Base-by-base conservation (phyloP, 2,797 vertebrate genomes). In the Echeneis naucrates region DNA sequence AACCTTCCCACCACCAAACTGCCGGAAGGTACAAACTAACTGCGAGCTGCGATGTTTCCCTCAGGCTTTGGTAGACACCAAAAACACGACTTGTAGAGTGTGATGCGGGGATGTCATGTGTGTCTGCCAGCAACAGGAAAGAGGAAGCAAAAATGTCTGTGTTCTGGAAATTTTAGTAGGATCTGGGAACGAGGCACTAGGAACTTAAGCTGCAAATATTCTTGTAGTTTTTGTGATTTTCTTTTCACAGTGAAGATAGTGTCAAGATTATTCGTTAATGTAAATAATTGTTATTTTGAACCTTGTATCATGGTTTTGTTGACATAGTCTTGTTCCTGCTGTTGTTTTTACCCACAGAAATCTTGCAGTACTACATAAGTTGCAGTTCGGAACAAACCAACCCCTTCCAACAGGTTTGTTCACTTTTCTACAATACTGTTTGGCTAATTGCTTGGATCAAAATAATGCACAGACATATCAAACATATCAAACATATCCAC, bases 391-490 rank as follows among this genome's bases (percentile, higher is more conserved):
- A 94, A 1, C 94, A 95, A 68, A 78, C 92, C 71, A 99, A 98
- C 91, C 98, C 98, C 61, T 99, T 98, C 90, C 98, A 99, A 88
- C 98, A 99, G 92, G 92, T 93, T 81, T 48, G 92, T 87, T 62
- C 4, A 24, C 19, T 27, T 51, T 17, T 16, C 8, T 42, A 4
- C 6, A 24, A 17, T 33, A 16, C 4, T 24, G n/a, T 56, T 12
- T 14, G 16, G 4, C 21, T 24, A 11, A 23, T 24, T 4, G 44
- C 19, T 21, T 56, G 13, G 11, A 19, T 44, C 11, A 24, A 50
- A 21, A 8, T 17, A 1, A 37, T 23, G 13, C n/a, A 33, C 37
- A 32, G 65, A 44, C n/a, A 68, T 35, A 9, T n/a, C 32, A 70
- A 2, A 54, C 4, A 48, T 68, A 38, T 53, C 21, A 57, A 26